Evolutionary conservation across 2,888 invertebrate species (phyloP).

Genomic region (Morpho achilles): DNA sequence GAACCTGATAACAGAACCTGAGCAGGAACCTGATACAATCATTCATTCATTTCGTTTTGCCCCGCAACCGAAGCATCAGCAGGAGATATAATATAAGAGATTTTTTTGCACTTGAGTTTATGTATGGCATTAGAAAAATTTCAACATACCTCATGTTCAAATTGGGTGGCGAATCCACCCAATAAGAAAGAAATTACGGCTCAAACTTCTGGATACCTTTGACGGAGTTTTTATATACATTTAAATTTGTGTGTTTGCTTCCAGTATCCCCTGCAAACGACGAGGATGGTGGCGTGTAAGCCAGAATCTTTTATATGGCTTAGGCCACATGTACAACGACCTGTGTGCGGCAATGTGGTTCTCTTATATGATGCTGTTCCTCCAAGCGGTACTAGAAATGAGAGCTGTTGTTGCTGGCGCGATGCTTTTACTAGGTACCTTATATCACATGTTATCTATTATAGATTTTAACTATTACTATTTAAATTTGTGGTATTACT

Average conservation of each 20-base stretch:
- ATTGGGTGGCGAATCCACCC: no score
- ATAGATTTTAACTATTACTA: not conserved
- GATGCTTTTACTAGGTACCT: slow-evolving; percentile 83
- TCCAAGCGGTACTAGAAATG: slow-evolving; percentile 81
- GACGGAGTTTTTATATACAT: not conserved
- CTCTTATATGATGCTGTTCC: slow-evolving; percentile 93
- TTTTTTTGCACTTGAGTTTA: no score
- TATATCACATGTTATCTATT: slow-evolving; percentile 13
- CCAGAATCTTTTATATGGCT: slow-evolving; percentile 77
- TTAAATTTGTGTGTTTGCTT: not conserved
- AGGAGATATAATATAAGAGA: no score
- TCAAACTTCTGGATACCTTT: no score
- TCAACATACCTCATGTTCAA: no score
- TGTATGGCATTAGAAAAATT: no score
- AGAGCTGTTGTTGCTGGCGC: slow-evolving; percentile 78
- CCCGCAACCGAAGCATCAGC: no score
- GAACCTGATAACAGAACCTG: no score
- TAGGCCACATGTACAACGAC: slow-evolving; percentile 96
- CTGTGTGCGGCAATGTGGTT: slow-evolving; percentile 98
- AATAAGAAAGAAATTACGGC: no score
- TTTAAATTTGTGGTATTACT: no score
- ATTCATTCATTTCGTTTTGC: no score
- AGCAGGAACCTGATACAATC: no score
- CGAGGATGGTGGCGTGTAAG: slow-evolving; percentile 56
- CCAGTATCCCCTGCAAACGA: slow-evolving; percentile 49